phyloP scores from a whole-genome alignment of 1,140 invertebrate genomes.

The Hirudo medicinalis region DNA sequence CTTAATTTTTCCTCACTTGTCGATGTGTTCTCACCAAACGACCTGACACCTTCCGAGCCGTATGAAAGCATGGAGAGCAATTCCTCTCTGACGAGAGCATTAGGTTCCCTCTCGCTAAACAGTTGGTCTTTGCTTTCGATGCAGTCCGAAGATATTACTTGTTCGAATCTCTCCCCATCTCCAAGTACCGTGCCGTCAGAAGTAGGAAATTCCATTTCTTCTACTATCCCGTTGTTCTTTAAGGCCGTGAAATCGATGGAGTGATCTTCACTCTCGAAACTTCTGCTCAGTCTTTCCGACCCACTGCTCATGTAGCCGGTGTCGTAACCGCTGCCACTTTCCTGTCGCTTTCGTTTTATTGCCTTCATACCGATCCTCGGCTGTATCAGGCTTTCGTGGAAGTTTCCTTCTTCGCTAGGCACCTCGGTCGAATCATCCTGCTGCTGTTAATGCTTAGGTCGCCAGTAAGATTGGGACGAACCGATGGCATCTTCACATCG shows the following conservation, averaged over 20 bases:
- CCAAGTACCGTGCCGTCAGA: background rate
- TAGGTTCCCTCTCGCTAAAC: no score
- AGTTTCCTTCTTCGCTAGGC: background rate
- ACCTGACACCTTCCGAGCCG: no score
- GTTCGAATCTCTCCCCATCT: background rate
- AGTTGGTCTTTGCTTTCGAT: no score
- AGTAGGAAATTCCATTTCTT: background rate
- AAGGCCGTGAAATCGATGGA: background rate
- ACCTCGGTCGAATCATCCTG: background rate
- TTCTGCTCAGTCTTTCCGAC: background rate
- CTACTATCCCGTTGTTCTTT: background rate
- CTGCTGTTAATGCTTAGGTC: no score
- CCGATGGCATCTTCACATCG: background rate
- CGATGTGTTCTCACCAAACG: no score
- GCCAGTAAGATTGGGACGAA: background rate
- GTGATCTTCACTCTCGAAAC: background rate
- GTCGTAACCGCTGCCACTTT: slow-evolving; percentile 6
- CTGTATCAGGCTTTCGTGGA: background rate
- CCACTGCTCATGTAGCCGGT: slow-evolving; percentile 7
- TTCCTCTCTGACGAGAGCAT: no score
- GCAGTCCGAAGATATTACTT: background rate
- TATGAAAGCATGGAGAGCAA: no score
- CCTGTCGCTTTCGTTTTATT: background rate
- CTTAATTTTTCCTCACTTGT: background rate
- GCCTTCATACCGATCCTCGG: background rate